Evolutionary conservation across 2,888 invertebrate species (phyloP), one percentile per base, ranked within the genome.

Genomic region (Hirtodrosophila confusa): DNA sequence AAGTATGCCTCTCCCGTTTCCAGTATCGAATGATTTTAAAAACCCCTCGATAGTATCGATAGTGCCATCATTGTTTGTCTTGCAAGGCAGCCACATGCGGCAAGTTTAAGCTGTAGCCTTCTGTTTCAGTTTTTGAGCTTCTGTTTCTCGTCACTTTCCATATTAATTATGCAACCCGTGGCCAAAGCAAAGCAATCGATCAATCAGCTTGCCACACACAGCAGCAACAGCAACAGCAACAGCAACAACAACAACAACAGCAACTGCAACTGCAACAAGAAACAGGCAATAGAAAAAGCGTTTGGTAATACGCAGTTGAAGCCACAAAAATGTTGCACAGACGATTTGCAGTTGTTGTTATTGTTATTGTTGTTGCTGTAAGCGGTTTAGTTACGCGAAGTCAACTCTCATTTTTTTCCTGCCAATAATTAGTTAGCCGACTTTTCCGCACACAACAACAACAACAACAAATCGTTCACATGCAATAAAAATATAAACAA

Each of bases 141-240:
- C 54, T 55, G 44, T 45, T 54, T 55, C 78, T 67, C 60, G 47
- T 73, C 68, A 58, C 79, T 65, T 76, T 75, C 72, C 85, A 77
- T 74, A 84, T 83, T 88, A 88, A 83, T 83, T 88, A 83, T 83
- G 82, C 88, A 83, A 83, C 68, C 67, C 63, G 75, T 61, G 62
- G 65, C 77, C 56, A 71, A 62, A 76, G 60, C 73, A 73, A 63
- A 47, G 23, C 77, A 78, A 80, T 83, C 82, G 87, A 83, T 83
- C 82, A 88, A 88, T 83, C 82, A 66, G 82, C 74, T 80, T 86
- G 85, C 80, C 84, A 69, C 83, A 74, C 69, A 66, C 65, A 54
- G 43, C 53, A 29, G 47, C 54, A 53, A 10, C 50, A 49, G 8
- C 24, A 50, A 24, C 41, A 56, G 3, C 39, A 56, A 8, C 43